Conservation (phyloP, 1,140 invertebrate species). For the Drosophila lacertosa region DNA sequence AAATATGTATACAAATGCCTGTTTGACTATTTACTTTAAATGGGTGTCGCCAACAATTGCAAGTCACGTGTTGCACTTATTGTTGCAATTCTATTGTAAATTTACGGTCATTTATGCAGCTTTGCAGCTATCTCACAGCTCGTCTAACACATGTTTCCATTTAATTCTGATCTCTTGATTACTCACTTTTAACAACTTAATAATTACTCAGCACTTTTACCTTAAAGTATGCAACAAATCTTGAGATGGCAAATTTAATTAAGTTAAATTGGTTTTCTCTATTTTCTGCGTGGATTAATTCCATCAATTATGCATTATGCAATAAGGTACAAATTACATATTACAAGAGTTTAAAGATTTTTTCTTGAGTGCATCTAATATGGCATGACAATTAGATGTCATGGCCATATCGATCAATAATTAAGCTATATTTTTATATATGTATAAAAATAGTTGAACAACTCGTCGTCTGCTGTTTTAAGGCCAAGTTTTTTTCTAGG, state of each 20-base stretch:
- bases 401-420: background rate
- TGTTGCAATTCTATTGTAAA: conserved; percentile 47
- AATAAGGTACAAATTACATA: too few relatives aligned
- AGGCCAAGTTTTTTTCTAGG: conserved; percentile 2
- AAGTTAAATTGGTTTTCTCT: background rate
- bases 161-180: background rate
- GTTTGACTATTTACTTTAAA: conserved; percentile 14
- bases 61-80: conserved; percentile 59
- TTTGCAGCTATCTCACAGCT: background rate
- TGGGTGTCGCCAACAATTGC: conserved; percentile 46
- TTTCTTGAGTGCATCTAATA: too few relatives aligned
- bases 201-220: background rate
- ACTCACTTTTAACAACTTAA: background rate
- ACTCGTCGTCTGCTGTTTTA: background rate
- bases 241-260: background rate
- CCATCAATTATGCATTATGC: too few relatives aligned
- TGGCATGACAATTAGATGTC: too few relatives aligned
- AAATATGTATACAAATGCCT: conserved; percentile 1
- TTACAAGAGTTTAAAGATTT: too few relatives aligned
- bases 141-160: background rate
- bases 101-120: background rate
- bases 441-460: background rate
- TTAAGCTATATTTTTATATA: too few relatives aligned
- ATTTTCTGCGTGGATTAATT: too few relatives aligned
- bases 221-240: conserved; percentile 23